phyloP scores from a whole-genome alignment of 2,888 invertebrate genomes.

The Pseudococcus jackbeardsleyi region DNA sequence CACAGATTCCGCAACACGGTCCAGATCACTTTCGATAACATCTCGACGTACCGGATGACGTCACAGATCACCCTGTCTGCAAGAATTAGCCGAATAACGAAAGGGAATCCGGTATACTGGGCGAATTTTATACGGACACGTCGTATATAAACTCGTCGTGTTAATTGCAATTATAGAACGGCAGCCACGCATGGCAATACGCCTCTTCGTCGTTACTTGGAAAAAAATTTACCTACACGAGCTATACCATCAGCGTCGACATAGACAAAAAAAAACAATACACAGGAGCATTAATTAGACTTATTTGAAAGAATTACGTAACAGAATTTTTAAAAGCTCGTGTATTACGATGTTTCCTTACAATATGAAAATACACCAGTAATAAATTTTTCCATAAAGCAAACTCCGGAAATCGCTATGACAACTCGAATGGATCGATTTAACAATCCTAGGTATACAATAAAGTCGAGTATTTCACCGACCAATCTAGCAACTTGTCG shows the following conservation, averaged over 20 bases:
- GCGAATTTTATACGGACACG: slow-evolving; percentile 23
- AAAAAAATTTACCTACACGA: slow-evolving; percentile 51
- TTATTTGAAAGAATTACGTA: slow-evolving; percentile 20
- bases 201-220: slow-evolving; percentile 8
- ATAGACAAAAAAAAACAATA: background rate
- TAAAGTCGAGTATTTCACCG: slow-evolving; percentile 14
- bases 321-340: background rate
- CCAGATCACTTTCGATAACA: background rate
- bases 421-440: slow-evolving; percentile 52
- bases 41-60: background rate
- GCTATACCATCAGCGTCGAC: slow-evolving; percentile 12
- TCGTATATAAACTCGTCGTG: slow-evolving; percentile 11
- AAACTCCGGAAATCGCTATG: slow-evolving; percentile 55
- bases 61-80: background rate
- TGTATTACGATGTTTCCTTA: background rate
- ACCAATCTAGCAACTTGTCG: background rate
- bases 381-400: slow-evolving; percentile 42
- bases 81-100: background rate
- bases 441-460: background rate
- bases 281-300: background rate
- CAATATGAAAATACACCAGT: background rate
- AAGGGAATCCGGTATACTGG: background rate
- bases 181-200: slow-evolving; percentile 20
- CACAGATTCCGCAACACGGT: background rate
- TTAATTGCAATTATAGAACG: slow-evolving; percentile 43